phyloP scores from a whole-genome alignment of 2,797 vertebrate species.

The Cetoscarus ocellatus region DNA sequence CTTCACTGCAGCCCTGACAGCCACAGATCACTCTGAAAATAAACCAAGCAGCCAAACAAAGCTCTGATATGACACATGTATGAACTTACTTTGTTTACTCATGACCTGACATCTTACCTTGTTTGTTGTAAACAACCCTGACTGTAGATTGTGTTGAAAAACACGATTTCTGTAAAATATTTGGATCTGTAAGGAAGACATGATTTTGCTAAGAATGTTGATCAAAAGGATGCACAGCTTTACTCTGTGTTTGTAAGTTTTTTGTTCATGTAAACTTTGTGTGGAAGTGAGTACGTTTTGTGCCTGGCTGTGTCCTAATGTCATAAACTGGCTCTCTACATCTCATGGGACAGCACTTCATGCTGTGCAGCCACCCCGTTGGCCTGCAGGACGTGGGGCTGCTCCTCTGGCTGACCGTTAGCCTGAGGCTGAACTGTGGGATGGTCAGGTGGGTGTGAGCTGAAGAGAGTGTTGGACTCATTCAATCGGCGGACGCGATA shows the following conservation, averaged over 20 bases:
- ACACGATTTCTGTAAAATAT: conserved; percentile 7
- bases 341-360: conserved; percentile 90
- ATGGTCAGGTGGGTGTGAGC: conserved; percentile 79
- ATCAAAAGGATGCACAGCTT: conserved; percentile 57
- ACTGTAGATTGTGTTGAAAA: conserved; percentile 6
- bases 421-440: conserved; percentile 56
- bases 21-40: background rate
- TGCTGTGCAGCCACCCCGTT: conserved; percentile 86
- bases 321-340: conserved; percentile 81
- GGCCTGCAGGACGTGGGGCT: conserved; percentile 80
- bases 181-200: conserved; percentile 13
- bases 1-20: conserved; percentile 2
- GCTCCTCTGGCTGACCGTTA: conserved; percentile 64
- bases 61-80: background rate
- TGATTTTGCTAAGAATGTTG: conserved; percentile 16
- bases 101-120: background rate
- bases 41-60: conserved; percentile 11
- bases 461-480: conserved; percentile 87
- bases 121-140: conserved; percentile 30
- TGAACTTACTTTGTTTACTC: conserved; percentile 2
- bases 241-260: conserved; percentile 29
- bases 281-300: conserved; percentile 24
- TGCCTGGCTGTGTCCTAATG: conserved; percentile 48
- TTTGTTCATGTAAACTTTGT: conserved; percentile 56
- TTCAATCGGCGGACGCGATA: conserved; percentile 95